Conservation (phyloP, 2,888 invertebrate species). For the Tipula helvola region DNA sequence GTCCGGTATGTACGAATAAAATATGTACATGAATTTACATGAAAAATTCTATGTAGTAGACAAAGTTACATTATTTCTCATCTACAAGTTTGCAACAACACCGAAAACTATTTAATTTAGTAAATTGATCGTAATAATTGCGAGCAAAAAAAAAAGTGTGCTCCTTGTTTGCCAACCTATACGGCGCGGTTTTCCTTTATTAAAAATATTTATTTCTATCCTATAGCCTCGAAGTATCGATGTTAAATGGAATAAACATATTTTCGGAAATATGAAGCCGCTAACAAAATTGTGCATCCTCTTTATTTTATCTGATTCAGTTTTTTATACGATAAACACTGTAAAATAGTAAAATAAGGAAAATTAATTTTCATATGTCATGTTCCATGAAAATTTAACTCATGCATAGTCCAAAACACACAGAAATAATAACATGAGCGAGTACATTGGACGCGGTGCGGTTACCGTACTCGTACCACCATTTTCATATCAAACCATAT, state of each 20-base stretch:
- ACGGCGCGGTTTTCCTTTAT: not conserved
- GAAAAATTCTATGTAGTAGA: not conserved
- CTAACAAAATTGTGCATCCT: not conserved
- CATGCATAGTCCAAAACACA: not conserved
- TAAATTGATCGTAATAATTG: not conserved
- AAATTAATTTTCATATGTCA: constrained; percentile 4
- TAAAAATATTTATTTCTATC: not conserved
- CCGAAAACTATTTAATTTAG: not conserved
- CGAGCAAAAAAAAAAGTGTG: not conserved
- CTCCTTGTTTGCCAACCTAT: not conserved
- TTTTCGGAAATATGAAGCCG: not conserved
- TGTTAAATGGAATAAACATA: not conserved
- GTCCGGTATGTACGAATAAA: too few relatives aligned
- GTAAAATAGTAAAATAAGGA: not conserved
- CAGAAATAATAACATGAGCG: not conserved
- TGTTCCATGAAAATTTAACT: not conserved
- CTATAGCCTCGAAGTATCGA: not conserved
- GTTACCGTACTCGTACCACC: not conserved
- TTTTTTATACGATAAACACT: not conserved
- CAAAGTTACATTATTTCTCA: not conserved
- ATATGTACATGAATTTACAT: too few relatives aligned
- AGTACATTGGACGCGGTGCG: not conserved
- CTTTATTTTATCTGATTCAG: not conserved
- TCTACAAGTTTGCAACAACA: not conserved
- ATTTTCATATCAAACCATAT: not conserved